phyloP scores from a whole-genome alignment of 2,113 vertebrate genomes.

The Addax nasomaculatus region DNA sequence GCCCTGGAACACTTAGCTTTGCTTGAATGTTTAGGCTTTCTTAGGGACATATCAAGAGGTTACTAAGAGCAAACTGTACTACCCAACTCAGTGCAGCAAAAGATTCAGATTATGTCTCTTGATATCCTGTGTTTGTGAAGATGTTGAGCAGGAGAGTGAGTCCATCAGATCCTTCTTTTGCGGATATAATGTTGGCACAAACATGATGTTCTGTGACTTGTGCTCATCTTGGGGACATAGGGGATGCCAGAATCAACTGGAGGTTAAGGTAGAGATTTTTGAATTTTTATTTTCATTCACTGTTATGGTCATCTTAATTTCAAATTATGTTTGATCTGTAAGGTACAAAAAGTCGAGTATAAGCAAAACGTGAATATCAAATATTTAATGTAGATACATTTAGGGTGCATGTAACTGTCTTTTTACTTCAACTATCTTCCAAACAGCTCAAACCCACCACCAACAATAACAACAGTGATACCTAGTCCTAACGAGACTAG shows the following conservation, averaged over 20 bases:
- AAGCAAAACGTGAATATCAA: not conserved
- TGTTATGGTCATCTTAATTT: not conserved
- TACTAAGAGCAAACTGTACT: not conserved
- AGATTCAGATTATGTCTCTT: not conserved
- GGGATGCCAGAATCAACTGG: not conserved
- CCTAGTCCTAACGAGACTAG: not conserved
- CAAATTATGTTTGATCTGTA: slow-evolving; percentile 13
- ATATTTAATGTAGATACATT: not conserved
- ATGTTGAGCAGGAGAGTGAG: not conserved
- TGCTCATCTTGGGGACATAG: not conserved
- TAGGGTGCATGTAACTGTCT: not conserved
- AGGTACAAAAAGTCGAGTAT: not conserved
- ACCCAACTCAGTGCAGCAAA: not conserved
- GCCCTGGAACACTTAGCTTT: not conserved
- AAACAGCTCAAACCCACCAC: not conserved
- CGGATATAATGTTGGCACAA: not conserved
- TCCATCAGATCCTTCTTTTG: not conserved
- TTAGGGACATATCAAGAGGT: not conserved
- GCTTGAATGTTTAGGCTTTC: not conserved
- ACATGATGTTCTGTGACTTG: not conserved
- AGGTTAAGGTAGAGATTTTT: not conserved
- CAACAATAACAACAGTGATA: not conserved
- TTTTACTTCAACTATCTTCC: not conserved
- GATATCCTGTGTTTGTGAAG: not conserved
- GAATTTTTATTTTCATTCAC: not conserved